Conservation (phyloP, 2,797 vertebrate species). For the Leucoraja ocellata region DNA sequence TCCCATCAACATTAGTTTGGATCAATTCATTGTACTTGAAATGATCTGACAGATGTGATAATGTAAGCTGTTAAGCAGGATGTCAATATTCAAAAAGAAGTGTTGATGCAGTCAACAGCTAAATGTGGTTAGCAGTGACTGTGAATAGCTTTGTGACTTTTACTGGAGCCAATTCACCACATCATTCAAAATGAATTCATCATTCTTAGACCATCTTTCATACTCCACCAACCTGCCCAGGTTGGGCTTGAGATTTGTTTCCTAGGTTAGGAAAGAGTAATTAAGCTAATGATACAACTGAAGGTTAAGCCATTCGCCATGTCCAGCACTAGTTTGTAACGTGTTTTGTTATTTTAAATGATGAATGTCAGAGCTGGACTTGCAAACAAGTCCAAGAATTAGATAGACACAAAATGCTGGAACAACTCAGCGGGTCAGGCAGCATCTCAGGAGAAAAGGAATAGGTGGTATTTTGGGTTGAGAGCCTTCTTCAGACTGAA, state of each 20-base stretch:
- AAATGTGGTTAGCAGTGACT: not conserved
- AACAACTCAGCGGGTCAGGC: too few relatives aligned
- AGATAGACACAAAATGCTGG: too few relatives aligned
- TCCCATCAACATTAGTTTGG: not conserved
- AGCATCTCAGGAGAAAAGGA: too few relatives aligned
- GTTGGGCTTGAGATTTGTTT: not conserved
- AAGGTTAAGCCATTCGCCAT: not conserved
- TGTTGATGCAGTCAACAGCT: not conserved
- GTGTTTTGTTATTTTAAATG: not conserved
- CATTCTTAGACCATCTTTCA: not conserved
- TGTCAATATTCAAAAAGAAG: not conserved
- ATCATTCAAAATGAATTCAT: not conserved
- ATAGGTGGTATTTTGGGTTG: too few relatives aligned
- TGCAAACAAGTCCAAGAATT: too few relatives aligned
- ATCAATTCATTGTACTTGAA: conserved; percentile 20
- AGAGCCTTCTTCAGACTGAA: too few relatives aligned
- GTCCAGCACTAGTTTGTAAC: not conserved
- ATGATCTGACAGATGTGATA: not conserved
- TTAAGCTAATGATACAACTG: not conserved
- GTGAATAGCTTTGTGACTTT: not conserved
- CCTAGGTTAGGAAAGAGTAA: not conserved
- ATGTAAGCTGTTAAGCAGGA: not conserved
- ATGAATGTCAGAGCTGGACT: not conserved
- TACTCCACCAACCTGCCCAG: not conserved
- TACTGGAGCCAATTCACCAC: not conserved